Base-by-base conservation (phyloP, 2,888 invertebrate species). In the Pollenia amentaria region DNA sequence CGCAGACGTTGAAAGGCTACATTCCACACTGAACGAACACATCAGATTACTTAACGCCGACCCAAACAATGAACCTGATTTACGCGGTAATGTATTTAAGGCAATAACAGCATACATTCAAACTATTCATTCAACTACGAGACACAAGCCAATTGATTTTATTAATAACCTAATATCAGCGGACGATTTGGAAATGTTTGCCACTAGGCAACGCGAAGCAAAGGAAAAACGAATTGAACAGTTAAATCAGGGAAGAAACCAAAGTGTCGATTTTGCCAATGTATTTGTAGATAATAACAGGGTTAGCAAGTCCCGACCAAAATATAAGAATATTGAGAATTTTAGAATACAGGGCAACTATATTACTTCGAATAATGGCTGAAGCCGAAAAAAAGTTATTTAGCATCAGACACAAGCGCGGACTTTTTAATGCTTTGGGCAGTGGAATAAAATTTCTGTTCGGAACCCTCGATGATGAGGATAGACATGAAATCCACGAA, bases 361-460 rank as follows among this genome's bases (percentile, higher is more conserved):
- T 8, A 53, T 53, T 18, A 16, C 53, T 16, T 62, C 62, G 10
- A 14, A 62, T 42, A 16, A 16, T 21, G 18, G 53, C 53, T 18
- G 11, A 53, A 8, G 53, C 9, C 18, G 29, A 48, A 48, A 48
- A 14, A n/a, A 48, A 48, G 14, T 48, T 48, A 48, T 48, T 48
- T 11, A 48, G 10, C 48, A 14, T 48, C 4, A 14, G 1, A 18
- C 18, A 40, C 29, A 29, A 29, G 29, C 29, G 29, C 29, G 29
- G 29, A 29, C 29, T 29, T 29, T 29, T 29, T 2, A 60, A 9
- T 29, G 60, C 38, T 60, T 60, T 60, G 8, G 40, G 38, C 12
- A 60, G 60, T 60, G 40, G 60, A 60, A 60, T 60, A n/a, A 40
- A 60, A 60, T 40, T 60, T 60, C 38, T 60, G 40, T 60, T 60